phyloP scores from a whole-genome alignment of 2,113 vertebrate species.

The Hippocampus zosterae region DNA sequence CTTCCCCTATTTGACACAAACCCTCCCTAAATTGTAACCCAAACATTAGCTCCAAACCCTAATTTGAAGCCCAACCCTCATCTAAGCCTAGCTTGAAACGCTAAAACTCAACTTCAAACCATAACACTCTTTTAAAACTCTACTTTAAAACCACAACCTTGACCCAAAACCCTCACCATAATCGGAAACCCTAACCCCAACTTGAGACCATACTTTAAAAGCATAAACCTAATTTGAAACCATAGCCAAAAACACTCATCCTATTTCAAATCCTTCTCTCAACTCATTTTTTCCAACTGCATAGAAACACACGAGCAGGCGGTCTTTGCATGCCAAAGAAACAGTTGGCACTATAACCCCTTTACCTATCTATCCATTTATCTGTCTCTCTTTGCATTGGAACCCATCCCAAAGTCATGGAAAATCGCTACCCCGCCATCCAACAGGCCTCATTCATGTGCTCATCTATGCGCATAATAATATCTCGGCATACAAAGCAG shows the following conservation, averaged over 20 bases:
- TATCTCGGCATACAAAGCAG: background rate
- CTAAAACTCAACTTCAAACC: no score
- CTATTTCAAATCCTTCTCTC: no score
- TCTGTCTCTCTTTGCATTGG: background rate
- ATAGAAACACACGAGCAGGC: background rate
- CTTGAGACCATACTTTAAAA: no score
- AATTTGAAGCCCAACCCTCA: background rate
- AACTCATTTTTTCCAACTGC: no score
- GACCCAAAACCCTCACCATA: no score
- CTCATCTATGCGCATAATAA: constrained; percentile 1
- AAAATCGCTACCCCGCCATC: background rate
- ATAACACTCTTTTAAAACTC: no score
- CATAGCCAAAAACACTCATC: no score
- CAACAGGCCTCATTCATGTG: background rate
- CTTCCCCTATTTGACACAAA: no score
- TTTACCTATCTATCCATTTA: background rate
- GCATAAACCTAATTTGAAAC: no score
- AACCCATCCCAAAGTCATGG: background rate
- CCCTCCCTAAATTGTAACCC: background rate
- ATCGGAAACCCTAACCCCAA: no score
- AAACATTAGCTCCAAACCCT: background rate
- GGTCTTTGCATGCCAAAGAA: background rate
- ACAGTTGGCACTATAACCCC: background rate
- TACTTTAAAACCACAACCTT: no score
- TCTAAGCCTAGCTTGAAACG: no score